Evolutionary conservation across 2,797 vertebrate species (phyloP), one percentile per base, ranked within the genome.

Genomic region (Serranus cabrilla): DNA sequence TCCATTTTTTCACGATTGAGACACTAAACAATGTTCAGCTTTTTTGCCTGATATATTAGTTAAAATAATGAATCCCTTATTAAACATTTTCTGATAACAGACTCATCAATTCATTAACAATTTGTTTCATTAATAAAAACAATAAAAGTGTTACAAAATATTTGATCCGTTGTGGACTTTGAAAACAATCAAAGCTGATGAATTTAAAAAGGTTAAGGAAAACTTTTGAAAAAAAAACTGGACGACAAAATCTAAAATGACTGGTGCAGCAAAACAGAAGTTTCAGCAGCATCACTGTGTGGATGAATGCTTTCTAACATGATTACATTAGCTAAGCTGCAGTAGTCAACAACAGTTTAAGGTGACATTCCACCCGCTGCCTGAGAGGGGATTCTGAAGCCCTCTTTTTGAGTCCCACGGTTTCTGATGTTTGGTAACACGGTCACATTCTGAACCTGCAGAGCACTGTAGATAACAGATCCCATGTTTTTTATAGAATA

Each of bases 401-500:
- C 31, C 21, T 39, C n/a, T 74, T 39, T 39, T 72, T 40, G 25
- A 27, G 25, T 45, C 20, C 12, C 12, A 5, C 2, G 39, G 47
- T n/a, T 76, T 67, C 52, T 51, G 57, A 49, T 49, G 60, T 34
- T 9, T n/a, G 57, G 42, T 60, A 5, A 47, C 46, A 47, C 18
- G 21, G 21, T 57, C 17, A 62, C 45, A 52, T 52, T 27, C 37
- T 20, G 16, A 25, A 25, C n/a, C 47, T 49, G 54, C 47, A 40
- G 9, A 27, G 42, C 49, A 39, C 40, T 47, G 21, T 13, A 67
- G 6, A 39, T 51, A 69, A 27, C 10, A 9, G 7, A 63, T 12
- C 47, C 3, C 37, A 20, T 55, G n/a, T 50, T 34, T 27, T 54
- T 56, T 16, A 61, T 47, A 68, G 51, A 71, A 67, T 42, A 71